Base-by-base conservation (phyloP, 2,888 invertebrate genomes). In the Coenonympha arcania region DNA sequence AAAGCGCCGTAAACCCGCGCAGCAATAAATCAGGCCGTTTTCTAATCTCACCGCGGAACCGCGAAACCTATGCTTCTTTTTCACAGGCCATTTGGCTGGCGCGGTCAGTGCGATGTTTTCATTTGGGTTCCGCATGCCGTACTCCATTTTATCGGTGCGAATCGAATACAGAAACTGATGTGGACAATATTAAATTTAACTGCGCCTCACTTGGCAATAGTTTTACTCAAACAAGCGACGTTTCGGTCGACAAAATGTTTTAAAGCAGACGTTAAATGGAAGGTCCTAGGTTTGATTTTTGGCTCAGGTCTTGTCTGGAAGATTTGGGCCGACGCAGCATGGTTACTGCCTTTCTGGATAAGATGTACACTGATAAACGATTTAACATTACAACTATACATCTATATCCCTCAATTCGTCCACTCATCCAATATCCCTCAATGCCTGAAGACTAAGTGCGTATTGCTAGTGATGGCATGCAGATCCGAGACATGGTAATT, bases 31-130 rank as follows among this genome's bases (percentile, higher is more conserved):
- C 42, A 49, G 44, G 50, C 4, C 15, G 48, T 40, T 54, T 50
- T 54, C 18, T 37, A 45, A 31, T 48, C 39, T 36, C 41, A 28
- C 42, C 37, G 45, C 57, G 59, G 61, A 62, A 60, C 69, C 69
- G 68, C 59, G 59, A 60, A 63, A 61, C 59, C 66, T 66, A 64
- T 71, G 66, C 60, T 70, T 64, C 67, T 73, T 74, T 77, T 78
- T 74, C 73, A 70, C 74, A 76, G 68, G 61, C 72, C 75, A 76
- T 78, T 79, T 73, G 71, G 69, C 68, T 61, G 63, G 63, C 62
- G 68, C 62, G 73, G 72, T 68, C 76, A 72, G 62, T 70, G 56
- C 57, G 56, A 69, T 60, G 64, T 68, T 69, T 75, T 69, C 73
- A 69, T 73, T 77, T 73, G 39, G 57, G 54, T 54, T 60, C 63